Percentiles rank a stretch among this genome's conserved stretches.
These are phyloP conservation scores for Pimpla rufipes DNA, from an alignment of 2,888 invertebrate genomes.

Conservation along the genomic window DNA sequence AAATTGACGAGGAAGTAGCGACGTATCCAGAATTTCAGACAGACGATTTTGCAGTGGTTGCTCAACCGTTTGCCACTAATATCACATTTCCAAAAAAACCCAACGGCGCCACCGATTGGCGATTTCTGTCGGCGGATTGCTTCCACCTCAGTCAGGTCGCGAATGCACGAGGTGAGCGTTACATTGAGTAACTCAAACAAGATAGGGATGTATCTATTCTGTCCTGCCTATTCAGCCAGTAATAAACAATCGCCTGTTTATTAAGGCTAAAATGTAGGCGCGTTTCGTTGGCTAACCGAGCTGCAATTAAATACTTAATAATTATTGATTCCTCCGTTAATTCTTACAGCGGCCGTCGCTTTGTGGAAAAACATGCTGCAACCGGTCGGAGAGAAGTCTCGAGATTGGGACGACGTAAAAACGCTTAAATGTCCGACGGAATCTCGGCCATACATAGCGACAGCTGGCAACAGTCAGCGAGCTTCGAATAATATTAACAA, in stretches of 20 bases:
- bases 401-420: slow-evolving; percentile 78
- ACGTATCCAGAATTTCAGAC: slow-evolving; percentile 84
- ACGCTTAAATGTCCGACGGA: slow-evolving; percentile 86
- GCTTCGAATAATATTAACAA: neutral
- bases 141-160: slow-evolving; percentile 89
- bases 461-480: slow-evolving; percentile 62
- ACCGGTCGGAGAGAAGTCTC: slow-evolving; percentile 86
- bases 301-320: too few relatives aligned
- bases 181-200: neutral
- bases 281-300: too few relatives aligned
- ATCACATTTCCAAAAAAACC: slow-evolving; percentile 83
- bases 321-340: too few relatives aligned
- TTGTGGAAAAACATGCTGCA: slow-evolving; percentile 88
- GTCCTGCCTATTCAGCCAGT: too few relatives aligned
- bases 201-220: neutral
- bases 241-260: too few relatives aligned
- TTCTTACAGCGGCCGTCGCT: slow-evolving; percentile 86
- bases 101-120: slow-evolving; percentile 85
- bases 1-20: slow-evolving; percentile 86
- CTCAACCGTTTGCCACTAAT: slow-evolving; percentile 86
- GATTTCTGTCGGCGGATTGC: slow-evolving; percentile 88
- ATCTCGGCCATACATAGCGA: slow-evolving; percentile 85
- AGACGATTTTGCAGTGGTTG: slow-evolving; percentile 88
- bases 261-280: too few relatives aligned
- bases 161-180: slow-evolving; percentile 86